These are phyloP conservation scores for Exephanes ischioxanthus DNA, from an alignment of 2,888 invertebrate genomes.

Conservation along the genomic window DNA sequence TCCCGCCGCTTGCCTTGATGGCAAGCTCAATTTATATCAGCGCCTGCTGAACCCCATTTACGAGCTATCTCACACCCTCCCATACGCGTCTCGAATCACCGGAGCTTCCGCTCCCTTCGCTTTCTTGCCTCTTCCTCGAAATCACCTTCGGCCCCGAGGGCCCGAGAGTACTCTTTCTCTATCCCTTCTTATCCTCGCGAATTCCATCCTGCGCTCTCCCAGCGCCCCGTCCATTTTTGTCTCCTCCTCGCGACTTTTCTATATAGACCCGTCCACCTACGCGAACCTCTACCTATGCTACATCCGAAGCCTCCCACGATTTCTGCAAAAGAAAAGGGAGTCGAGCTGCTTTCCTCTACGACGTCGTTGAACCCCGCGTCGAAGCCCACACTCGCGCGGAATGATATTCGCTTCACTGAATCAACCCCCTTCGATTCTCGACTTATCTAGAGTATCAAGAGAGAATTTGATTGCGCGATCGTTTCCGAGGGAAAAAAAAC, in stretches of 20 bases:
- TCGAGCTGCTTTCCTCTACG: constrained; percentile 45
- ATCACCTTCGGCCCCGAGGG: constrained; percentile 54
- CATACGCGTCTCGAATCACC: constrained; percentile 56
- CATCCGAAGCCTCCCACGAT: constrained; percentile 74
- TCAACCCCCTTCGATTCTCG: neutral
- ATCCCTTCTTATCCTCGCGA: constrained; percentile 51
- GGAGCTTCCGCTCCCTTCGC: constrained; percentile 21
- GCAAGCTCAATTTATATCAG: constrained; percentile 84
- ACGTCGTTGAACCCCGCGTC: constrained; percentile 39
- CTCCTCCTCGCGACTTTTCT: constrained; percentile 65
- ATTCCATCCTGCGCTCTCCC: constrained; percentile 65
- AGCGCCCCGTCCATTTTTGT: constrained; percentile 50
- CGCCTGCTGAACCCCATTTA: constrained; percentile 84
- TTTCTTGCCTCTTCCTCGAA: constrained; percentile 39
- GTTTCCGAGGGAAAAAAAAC: constrained; percentile 1
- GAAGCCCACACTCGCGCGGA: constrained; percentile 15
- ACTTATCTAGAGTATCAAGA: constrained; percentile 21
- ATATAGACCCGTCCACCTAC: neutral
- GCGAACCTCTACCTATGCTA: neutral
- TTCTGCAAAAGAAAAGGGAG: constrained; percentile 73
- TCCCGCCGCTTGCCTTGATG: constrained; percentile 83
- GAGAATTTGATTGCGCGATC: constrained; percentile 44
- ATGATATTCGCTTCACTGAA: constrained; percentile 44
- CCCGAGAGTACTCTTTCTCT: constrained; percentile 49
- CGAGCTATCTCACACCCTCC: constrained; percentile 78